Percentiles rank a stretch among this genome's conserved stretches.
Evolutionary conservation across 2,113 vertebrate species (phyloP).

Genomic region (Colius striatus): DNA sequence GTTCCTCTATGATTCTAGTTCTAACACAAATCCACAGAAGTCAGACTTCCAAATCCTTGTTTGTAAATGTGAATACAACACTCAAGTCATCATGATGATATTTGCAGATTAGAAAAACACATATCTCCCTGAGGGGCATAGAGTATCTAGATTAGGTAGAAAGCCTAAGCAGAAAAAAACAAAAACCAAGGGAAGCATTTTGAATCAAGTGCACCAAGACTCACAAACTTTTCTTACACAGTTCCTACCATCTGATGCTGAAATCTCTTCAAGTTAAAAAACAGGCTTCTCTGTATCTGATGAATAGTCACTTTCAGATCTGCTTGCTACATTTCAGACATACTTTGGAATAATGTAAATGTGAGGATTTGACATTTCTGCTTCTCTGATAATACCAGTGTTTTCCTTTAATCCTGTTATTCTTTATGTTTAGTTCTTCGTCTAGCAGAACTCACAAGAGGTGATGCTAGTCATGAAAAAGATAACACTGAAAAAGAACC

Average conservation of each 20-base stretch:
- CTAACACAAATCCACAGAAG: not conserved
- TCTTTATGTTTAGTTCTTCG: not conserved
- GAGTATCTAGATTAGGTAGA: not conserved
- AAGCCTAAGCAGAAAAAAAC: not conserved
- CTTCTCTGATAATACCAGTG: not conserved
- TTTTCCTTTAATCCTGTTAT: not conserved
- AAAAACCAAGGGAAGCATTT: not conserved
- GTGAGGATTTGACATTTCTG: not conserved
- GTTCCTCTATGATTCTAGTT: no score
- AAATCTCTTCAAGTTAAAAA: not conserved
- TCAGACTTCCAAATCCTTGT: not conserved
- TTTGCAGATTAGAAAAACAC: not conserved
- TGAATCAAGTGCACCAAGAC: not conserved
- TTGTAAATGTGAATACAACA: not conserved
- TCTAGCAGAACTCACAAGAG: not conserved
- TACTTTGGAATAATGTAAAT: not conserved
- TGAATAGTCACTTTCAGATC: not conserved
- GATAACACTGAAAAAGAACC: not conserved
- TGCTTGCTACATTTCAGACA: not conserved
- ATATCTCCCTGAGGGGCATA: not conserved
- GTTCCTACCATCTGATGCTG: not conserved
- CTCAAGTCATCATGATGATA: not conserved
- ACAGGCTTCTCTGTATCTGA: not conserved
- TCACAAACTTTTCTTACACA: not conserved
- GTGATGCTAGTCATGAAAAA: not conserved